Base-by-base conservation (phyloP, 2,888 invertebrate genomes). In the Eupeodes latifasciatus region DNA sequence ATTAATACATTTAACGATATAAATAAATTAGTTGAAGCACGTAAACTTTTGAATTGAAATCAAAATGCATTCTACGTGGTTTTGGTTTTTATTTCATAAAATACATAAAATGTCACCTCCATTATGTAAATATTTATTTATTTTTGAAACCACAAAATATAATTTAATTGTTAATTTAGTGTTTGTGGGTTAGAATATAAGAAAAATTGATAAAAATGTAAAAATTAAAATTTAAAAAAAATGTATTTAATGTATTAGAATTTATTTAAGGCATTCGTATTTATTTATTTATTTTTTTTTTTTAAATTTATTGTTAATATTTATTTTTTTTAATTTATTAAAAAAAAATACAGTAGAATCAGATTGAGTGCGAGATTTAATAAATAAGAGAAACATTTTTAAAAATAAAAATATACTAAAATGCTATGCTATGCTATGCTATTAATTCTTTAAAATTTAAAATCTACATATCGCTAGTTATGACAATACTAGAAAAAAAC, bases 1-100 rank as follows among this genome's bases (percentile, higher is more conserved):
- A 95, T 98, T 71, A 96, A 97, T 44, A 97, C 97, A 0, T 98
- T 96, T 93, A 96, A 97, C 91, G 97, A 98, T 91, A 97, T 98
- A 90, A 97, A 97, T 92, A 97, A 97, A 94, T 95, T 98, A 89
- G 97, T 98, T 0, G 96, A 96, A 85, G 97, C 97, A 9, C 95
- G 97, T 89, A 96, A 96, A 91, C 91, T 96, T 71, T 4, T 47
- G 4, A 27, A 72, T 3, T 47, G 59, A 47, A 27, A 19, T 0
- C 27, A 27, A 40, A 40, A 40, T 47, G 10, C 10, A 6, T 57
- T 27, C 6, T 6, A 57, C 0, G 27, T 2, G 27, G 27, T 27
- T 27, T 27, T 27, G 27, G 27, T 27, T 14, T 57, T 6, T 6
- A 57, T 12, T 27, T 27, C 27, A 27, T 27, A 27, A 27, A 19